Conservation (phyloP, 1,140 invertebrate species). For the Watersipora subatra region DNA sequence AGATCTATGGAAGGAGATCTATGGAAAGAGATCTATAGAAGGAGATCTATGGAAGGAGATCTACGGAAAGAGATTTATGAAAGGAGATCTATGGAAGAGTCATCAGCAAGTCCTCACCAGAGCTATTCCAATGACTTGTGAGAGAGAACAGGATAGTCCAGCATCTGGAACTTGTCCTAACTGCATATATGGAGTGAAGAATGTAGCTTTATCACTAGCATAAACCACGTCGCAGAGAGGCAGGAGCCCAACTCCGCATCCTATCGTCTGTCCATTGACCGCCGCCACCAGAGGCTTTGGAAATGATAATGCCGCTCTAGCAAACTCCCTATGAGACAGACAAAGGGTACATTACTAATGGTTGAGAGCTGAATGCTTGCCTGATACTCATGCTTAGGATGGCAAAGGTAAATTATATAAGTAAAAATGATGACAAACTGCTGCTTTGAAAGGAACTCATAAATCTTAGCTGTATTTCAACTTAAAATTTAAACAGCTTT, state of each 20-base stretch:
- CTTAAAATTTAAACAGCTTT: no score
- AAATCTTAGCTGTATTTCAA: no score
- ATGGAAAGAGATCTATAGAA: no score
- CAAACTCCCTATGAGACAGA: slow-evolving; percentile 47
- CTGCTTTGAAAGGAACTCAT: no score
- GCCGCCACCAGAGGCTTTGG: slow-evolving; percentile 78
- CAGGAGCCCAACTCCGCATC: slow-evolving; percentile 67
- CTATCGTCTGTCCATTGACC: slow-evolving; percentile 82
- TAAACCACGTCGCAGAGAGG: slow-evolving; percentile 77
- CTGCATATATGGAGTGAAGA: slow-evolving; percentile 67
- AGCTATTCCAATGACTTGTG: slow-evolving; percentile 59
- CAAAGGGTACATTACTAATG: no score
- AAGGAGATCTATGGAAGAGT: neutral
- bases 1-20: no score
- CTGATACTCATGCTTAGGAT: no score
- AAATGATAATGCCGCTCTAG: slow-evolving; percentile 66
- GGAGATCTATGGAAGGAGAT: no score
- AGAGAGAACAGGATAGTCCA: slow-evolving; percentile 66
- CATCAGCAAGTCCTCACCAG: slow-evolving; percentile 44
- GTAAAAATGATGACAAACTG: no score
- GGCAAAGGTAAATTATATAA: no score
- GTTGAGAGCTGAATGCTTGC: no score
- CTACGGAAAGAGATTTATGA: no score
- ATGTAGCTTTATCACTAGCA: slow-evolving; percentile 64
- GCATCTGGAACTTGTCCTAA: slow-evolving; percentile 69